phyloP scores from a whole-genome alignment of 2,113 vertebrate genomes.

The Alethe diademata region DNA sequence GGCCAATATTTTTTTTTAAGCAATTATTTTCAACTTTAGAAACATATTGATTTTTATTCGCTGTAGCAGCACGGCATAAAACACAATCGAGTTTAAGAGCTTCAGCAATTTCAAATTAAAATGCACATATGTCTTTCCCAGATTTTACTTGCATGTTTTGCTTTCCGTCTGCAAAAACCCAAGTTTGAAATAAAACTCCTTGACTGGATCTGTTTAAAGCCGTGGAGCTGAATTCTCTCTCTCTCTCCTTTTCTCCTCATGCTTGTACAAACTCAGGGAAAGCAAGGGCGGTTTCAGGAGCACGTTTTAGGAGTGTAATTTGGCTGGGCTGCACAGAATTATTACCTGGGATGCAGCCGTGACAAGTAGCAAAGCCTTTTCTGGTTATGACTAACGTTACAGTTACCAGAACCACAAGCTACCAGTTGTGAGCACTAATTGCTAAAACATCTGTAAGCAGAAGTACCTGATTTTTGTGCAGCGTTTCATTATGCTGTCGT shows the following conservation, averaged over 20 bases:
- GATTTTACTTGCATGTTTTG: background rate
- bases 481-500: background rate
- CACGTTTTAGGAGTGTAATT: slow-evolving; percentile 25
- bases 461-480: slow-evolving; percentile 50
- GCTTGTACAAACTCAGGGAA: slow-evolving; percentile 19
- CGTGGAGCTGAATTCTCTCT: background rate
- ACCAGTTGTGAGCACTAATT: slow-evolving; percentile 59
- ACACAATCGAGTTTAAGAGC: background rate
- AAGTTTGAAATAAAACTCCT: slow-evolving; percentile 40
- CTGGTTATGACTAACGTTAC: slow-evolving; percentile 57
- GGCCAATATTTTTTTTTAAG: background rate
- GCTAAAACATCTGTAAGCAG: slow-evolving; percentile 68
- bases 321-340: slow-evolving; percentile 59
- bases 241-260: rapidly evolving
- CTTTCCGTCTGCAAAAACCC: background rate
- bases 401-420: slow-evolving; percentile 55
- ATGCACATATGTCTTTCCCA: slow-evolving; percentile 16
- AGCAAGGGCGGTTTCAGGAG: background rate
- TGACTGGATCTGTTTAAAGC: slow-evolving; percentile 46
- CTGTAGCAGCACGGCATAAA: background rate
- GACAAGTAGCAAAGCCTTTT: slow-evolving; percentile 50
- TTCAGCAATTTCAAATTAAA: slow-evolving; percentile 8
- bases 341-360: slow-evolving; percentile 36
- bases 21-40: background rate
- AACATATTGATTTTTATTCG: background rate